phyloP scores from a whole-genome alignment of 1,140 invertebrate species.

The Macrotrachela quadricornifera region DNA sequence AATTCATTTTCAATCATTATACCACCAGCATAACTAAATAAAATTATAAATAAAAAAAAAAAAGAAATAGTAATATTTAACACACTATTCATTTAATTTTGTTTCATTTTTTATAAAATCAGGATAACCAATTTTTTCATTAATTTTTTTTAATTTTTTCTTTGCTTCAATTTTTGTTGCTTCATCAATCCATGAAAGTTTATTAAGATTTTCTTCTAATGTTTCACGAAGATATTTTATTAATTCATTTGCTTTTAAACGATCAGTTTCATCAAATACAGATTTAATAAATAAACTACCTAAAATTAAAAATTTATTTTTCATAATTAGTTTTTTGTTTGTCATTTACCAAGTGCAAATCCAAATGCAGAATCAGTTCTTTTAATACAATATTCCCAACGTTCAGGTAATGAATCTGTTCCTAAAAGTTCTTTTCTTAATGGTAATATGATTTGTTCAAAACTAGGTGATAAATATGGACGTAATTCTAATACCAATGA shows the following conservation, averaged over 20 bases:
- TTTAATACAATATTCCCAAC: slow-evolving; percentile 6
- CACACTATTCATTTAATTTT: slow-evolving; percentile 35
- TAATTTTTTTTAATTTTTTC: slow-evolving; percentile 52
- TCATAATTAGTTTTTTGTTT: too few species aligned
- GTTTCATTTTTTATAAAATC: slow-evolving; percentile 53
- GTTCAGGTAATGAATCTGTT: background rate
- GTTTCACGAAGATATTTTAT: slow-evolving; percentile 55
- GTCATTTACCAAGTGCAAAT: slow-evolving; percentile 1
- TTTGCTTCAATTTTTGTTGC: slow-evolving; percentile 52
- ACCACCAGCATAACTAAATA: slow-evolving; percentile 11
- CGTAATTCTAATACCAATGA: too few species aligned
- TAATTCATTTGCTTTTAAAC: slow-evolving; percentile 52
- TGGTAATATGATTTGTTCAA: too few species aligned
- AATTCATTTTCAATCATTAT: slow-evolving; percentile 47
- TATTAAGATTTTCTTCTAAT: slow-evolving; percentile 49
- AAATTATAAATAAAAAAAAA: too few species aligned
- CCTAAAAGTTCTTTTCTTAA: too few species aligned
- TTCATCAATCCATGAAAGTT: slow-evolving; percentile 58
- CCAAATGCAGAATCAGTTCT: slow-evolving; percentile 6
- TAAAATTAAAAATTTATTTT: too few species aligned
- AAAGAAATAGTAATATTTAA: too few species aligned
- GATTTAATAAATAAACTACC: too few species aligned
- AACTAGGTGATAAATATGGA: too few species aligned
- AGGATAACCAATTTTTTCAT: slow-evolving; percentile 65
- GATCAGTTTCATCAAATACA: too few species aligned